These are phyloP conservation scores for Mythimna pallens DNA, from an alignment of 2,888 invertebrate species.

Conservation along the genomic window DNA sequence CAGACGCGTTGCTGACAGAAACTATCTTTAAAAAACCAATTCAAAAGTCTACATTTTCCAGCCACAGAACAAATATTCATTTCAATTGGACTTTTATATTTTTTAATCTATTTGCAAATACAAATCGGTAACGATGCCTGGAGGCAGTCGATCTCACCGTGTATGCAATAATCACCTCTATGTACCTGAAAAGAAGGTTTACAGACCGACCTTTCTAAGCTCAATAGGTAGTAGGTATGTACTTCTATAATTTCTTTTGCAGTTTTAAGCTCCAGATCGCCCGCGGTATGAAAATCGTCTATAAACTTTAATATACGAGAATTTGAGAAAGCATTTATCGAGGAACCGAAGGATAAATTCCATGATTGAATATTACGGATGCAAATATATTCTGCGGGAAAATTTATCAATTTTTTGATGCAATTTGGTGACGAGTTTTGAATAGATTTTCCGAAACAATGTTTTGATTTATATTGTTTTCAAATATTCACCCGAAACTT, in stretches of 20 bases:
- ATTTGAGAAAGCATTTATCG: constrained; percentile 25
- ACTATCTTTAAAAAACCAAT: no score
- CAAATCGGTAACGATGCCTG: constrained; percentile 14
- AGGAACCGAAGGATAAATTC: constrained; percentile 23
- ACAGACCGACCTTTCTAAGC: neutral
- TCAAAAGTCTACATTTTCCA: neutral
- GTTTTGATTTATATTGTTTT: no score
- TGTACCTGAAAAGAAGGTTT: neutral
- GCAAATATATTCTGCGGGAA: constrained; percentile 8
- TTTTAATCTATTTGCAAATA: constrained; percentile 18
- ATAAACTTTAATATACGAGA: constrained; percentile 11
- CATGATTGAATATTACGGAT: constrained; percentile 32
- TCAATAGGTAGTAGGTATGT: no score
- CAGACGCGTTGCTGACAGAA: no score
- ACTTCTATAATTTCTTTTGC: constrained; percentile 2
- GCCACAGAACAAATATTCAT: constrained; percentile 2
- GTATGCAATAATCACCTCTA: constrained; percentile 15
- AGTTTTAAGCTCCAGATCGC: constrained; percentile 22
- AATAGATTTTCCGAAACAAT: neutral
- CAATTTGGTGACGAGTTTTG: neutral
- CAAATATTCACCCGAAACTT: no score
- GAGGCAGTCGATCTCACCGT: constrained; percentile 4
- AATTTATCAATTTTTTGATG: neutral
- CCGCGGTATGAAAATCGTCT: constrained; percentile 6
- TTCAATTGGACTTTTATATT: constrained; percentile 12